A percentile compares a stretch with the other conserved stretches of the same genome.
Conservation (phyloP, 2,888 invertebrate species). For the Leucozona laternaria region DNA sequence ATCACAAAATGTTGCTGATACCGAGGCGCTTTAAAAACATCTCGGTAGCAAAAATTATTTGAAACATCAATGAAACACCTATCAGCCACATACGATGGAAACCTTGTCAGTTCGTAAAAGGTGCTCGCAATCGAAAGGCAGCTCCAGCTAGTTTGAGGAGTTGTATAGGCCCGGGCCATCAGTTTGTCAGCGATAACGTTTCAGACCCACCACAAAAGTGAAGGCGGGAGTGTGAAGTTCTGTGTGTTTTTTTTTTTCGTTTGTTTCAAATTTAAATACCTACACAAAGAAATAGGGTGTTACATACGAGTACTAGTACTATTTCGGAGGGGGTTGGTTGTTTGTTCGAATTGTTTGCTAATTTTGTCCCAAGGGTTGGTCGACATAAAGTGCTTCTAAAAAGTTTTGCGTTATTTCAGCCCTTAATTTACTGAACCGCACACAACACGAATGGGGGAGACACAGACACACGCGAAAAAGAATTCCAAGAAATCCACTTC, state of each 20-base stretch:
- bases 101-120: conserved; percentile 67
- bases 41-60: conserved; percentile 10
- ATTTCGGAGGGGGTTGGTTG: conserved; percentile 1
- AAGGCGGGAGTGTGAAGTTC: conserved; percentile 46
- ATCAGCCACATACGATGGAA: conserved; percentile 44
- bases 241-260: not conserved
- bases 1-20: conserved; percentile 68
- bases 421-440: conserved; percentile 37
- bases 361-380: conserved; percentile 48
- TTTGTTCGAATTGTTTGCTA: conserved; percentile 62
- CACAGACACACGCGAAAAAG: conserved; percentile 36
- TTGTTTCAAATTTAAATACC: not conserved
- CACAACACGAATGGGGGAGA: conserved; percentile 25
- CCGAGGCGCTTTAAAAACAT: conserved; percentile 33
- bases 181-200: conserved; percentile 24
- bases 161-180: conserved; percentile 24
- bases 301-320: too few species aligned
- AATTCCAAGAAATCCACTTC: conserved; percentile 25
- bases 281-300: conserved; percentile 18
- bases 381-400: conserved; percentile 39
- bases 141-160: conserved; percentile 33
- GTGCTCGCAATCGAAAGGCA: conserved; percentile 64
- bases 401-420: conserved; percentile 26
- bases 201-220: conserved; percentile 17
- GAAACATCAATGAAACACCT: conserved; percentile 58